Percentiles rank a stretch among this genome's conserved stretches.
These are phyloP conservation scores for Agraylea sexmaculata DNA, from an alignment of 1,140 invertebrate genomes.

Conservation along the genomic window DNA sequence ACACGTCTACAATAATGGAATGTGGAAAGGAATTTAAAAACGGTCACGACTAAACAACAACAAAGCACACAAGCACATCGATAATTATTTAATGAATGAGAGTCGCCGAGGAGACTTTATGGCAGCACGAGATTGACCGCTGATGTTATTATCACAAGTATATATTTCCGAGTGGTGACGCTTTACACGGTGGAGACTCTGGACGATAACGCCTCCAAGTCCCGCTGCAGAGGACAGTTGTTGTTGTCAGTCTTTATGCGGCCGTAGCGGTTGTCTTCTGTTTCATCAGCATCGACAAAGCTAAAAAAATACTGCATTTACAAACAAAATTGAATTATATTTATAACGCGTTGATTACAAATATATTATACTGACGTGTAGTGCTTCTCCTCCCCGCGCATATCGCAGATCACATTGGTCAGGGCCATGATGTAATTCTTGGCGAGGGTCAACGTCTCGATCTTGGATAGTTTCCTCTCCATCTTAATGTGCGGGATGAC, in stretches of 20 bases:
- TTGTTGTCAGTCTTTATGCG: slow-evolving; percentile 16
- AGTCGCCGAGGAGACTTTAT: too few relatives aligned
- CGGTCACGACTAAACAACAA: too few relatives aligned
- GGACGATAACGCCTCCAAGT: slow-evolving; percentile 12
- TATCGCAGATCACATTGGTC: slow-evolving; percentile 66
- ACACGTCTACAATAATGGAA: too few relatives aligned
- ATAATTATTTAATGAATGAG: too few relatives aligned
- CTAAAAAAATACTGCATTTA: slow-evolving; percentile 11
- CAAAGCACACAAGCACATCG: too few relatives aligned
- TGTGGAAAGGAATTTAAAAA: too few relatives aligned
- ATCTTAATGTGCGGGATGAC: slow-evolving; percentile 87
- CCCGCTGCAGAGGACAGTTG: slow-evolving; percentile 20
- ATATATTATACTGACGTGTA: slow-evolving; percentile 17
- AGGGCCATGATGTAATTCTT: slow-evolving; percentile 90
- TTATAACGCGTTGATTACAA: background rate
- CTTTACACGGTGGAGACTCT: too few relatives aligned
- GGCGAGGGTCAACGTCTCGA: slow-evolving; percentile 81
- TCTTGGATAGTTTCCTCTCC: slow-evolving; percentile 76
- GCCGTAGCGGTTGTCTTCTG: slow-evolving; percentile 8
- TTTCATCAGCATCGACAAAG: slow-evolving; percentile 19
- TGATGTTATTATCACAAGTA: too few relatives aligned
- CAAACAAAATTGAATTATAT: too few relatives aligned
- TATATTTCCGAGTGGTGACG: too few relatives aligned
- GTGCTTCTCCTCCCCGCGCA: slow-evolving; percentile 30
- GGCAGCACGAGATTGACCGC: too few relatives aligned